phyloP scores from a whole-genome alignment of 2,113 vertebrate genomes.

The Chlorodrepanis virens region DNA sequence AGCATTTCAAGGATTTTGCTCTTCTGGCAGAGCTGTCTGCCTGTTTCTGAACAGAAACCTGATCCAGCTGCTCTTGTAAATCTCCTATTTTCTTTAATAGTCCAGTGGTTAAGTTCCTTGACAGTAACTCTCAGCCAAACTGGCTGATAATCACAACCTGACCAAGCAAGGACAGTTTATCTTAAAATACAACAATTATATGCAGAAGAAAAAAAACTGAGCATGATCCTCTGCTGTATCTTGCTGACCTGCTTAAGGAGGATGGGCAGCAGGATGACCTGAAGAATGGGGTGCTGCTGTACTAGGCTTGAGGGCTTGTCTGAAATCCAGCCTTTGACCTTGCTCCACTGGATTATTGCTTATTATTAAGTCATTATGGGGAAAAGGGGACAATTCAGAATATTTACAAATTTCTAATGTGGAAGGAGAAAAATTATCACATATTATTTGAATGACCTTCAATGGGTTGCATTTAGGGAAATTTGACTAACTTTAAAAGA shows the following conservation, averaged over 20 bases:
- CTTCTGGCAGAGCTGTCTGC: constrained; percentile 2
- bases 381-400: neutral
- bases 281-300: neutral
- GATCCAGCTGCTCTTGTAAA: neutral
- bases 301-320: neutral
- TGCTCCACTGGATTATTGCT: neutral
- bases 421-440: neutral
- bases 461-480: neutral
- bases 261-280: neutral
- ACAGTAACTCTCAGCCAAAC: neutral
- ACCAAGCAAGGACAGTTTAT: neutral
- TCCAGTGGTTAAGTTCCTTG: neutral
- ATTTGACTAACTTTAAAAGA: neutral
- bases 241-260: neutral
- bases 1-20: neutral
- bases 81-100: neutral
- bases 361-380: neutral
- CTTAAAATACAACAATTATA: neutral
- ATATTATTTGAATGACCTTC: neutral
- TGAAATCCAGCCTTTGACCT: neutral
- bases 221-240: neutral
- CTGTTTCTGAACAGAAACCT: neutral
- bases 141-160: neutral
- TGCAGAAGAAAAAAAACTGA: neutral
- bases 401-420: neutral